Evolutionary conservation across 2,888 invertebrate genomes (phyloP).

Genomic region (Perizoma affinitatum): DNA sequence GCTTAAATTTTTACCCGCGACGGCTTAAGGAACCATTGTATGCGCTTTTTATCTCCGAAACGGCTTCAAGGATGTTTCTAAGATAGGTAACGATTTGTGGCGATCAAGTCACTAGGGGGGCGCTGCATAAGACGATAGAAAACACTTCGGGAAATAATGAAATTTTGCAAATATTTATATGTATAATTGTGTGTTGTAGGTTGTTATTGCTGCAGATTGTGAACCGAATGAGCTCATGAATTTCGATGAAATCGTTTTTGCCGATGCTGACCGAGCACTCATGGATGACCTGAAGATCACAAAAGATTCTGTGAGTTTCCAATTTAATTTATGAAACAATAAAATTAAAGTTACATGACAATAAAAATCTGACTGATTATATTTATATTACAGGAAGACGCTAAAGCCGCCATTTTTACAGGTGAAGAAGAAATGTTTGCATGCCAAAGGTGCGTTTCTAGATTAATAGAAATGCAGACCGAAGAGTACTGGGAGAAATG

Average conservation of each 20-base stretch:
- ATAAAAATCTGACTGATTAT: no score
- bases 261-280: constrained; percentile 92
- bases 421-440: constrained; percentile 99
- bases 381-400: constrained; percentile 83
- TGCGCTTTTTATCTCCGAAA: no score
- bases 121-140: no score
- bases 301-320: constrained; percentile 86
- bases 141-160: no score
- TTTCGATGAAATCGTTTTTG: constrained; percentile 78
- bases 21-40: no score
- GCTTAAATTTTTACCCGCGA: no score
- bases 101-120: no score
- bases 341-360: no score
- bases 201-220: constrained; percentile 93
- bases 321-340: background rate
- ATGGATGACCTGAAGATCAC: constrained; percentile 98
- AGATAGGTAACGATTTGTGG: no score
- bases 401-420: constrained; percentile 95
- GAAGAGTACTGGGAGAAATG: constrained; percentile 96
- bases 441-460: constrained; percentile 95
- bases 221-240: constrained; percentile 90
- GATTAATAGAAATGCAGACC: constrained; percentile 98
- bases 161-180: background rate
- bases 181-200: constrained; percentile 68
- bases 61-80: no score